Evolutionary conservation across 2,888 invertebrate genomes (phyloP).

Genomic region (Miltochrista miniata): DNA sequence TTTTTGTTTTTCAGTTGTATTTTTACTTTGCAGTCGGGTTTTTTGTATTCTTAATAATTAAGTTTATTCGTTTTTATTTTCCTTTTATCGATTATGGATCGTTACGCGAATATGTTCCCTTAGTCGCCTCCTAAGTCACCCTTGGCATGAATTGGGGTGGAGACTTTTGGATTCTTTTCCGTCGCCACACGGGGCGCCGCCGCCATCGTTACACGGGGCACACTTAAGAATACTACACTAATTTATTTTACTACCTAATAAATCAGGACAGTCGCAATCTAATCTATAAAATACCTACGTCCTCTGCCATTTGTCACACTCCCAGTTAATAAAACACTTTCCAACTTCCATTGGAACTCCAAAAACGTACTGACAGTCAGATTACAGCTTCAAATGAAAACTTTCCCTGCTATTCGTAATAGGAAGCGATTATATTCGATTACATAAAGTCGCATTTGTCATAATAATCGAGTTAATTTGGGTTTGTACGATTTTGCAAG

Average conservation of each 20-base stretch:
- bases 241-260: not conserved
- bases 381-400: constrained; percentile 16
- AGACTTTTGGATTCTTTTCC: too few species aligned
- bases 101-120: too few species aligned
- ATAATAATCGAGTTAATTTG: constrained; percentile 8
- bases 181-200: too few species aligned
- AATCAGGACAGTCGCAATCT: not conserved
- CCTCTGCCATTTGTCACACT: constrained; percentile 3
- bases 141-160: too few species aligned
- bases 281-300: not conserved
- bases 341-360: constrained; percentile 11
- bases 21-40: too few species aligned
- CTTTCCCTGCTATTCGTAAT: constrained; percentile 16
- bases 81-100: too few species aligned
- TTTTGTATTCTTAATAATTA: too few species aligned
- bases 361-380: constrained; percentile 22
- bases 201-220: too few species aligned
- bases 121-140: too few species aligned
- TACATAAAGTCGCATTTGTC: constrained; percentile 18
- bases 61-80: too few species aligned
- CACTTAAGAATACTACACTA: too few species aligned
- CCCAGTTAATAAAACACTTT: constrained; percentile 13
- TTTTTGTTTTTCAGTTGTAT: too few species aligned
- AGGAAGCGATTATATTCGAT: constrained; percentile 4
- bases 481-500: not conserved